A percentile compares a stretch with the other conserved stretches of the same genome.
phyloP scores from a whole-genome alignment of 2,113 vertebrate species.

The Sapayoa aenigma region DNA sequence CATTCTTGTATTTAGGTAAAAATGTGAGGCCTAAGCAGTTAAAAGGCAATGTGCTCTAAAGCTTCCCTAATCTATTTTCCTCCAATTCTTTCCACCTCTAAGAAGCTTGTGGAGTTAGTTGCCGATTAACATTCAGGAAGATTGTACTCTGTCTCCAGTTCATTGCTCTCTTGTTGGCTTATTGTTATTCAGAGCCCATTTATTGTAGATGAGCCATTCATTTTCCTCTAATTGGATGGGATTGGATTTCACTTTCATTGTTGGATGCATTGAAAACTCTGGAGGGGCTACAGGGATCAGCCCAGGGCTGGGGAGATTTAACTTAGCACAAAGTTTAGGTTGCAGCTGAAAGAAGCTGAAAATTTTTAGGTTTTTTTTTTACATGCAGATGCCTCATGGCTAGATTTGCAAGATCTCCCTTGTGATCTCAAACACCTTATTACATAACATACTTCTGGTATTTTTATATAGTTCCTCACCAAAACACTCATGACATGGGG shows the following conservation, averaged over 20 bases:
- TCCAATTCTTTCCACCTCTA: conserved; percentile 66
- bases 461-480: background rate
- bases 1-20: conserved; percentile 57
- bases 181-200: conserved; percentile 70
- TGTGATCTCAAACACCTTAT: background rate
- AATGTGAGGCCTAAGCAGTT: conserved; percentile 47
- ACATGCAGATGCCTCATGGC: background rate
- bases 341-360: conserved; percentile 21
- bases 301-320: conserved; percentile 37
- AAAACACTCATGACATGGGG: background rate
- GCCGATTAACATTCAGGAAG: conserved; percentile 66
- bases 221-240: conserved; percentile 69
- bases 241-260: conserved; percentile 71
- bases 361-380: background rate
- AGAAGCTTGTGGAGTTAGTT: conserved; percentile 68
- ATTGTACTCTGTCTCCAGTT: conserved; percentile 63
- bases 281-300: conserved; percentile 50
- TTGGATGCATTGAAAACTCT: conserved; percentile 53
- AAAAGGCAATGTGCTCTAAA: conserved; percentile 55
- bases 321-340: conserved; percentile 47
- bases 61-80: conserved; percentile 62
- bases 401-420: background rate
- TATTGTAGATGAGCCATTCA: conserved; percentile 65
- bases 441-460: background rate
- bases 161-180: conserved; percentile 71